Conservation (phyloP, 2,888 invertebrate genomes). For the Halictus ligatus region DNA sequence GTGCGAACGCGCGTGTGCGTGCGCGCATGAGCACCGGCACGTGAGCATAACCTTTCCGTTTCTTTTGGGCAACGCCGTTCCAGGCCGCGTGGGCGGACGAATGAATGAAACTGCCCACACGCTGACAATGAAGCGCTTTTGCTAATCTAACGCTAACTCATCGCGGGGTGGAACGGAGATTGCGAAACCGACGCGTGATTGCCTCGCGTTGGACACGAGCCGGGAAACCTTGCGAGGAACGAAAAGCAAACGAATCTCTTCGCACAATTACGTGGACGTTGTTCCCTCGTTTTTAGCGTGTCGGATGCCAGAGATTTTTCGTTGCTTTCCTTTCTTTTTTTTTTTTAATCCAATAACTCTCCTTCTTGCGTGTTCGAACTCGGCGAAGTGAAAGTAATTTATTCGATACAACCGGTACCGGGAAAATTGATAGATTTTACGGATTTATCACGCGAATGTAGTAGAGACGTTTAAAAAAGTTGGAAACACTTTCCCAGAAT, state of each 20-base stretch:
- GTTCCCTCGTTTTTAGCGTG: not conserved
- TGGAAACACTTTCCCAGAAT: too few species aligned
- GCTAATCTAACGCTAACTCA: slow-evolving; percentile 72
- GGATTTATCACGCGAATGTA: too few species aligned
- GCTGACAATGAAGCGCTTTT: slow-evolving; percentile 68
- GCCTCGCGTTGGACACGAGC: slow-evolving; percentile 12
- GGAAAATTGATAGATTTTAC: too few species aligned
- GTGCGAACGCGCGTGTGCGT: not conserved
- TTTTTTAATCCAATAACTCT: not conserved
- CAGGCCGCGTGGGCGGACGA: slow-evolving; percentile 64
- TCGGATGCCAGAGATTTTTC: not conserved
- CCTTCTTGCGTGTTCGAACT: not conserved
- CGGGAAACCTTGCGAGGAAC: slow-evolving; percentile 20
- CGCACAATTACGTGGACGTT: not conserved
- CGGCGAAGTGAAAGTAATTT: not conserved
- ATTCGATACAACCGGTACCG: not conserved
- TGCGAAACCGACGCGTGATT: slow-evolving; percentile 52
- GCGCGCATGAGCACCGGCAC: not conserved
- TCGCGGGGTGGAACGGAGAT: slow-evolving; percentile 59
- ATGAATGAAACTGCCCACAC: slow-evolving; percentile 72
- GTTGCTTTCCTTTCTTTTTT: not conserved
- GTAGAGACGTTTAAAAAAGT: too few species aligned
- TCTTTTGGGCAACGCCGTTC: slow-evolving; percentile 53
- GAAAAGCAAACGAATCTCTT: slow-evolving; percentile 2
- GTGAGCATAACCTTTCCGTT: slow-evolving; percentile 62